phyloP scores from a whole-genome alignment of 2,113 vertebrate genomes.

The Epinephelus lanceolatus region DNA sequence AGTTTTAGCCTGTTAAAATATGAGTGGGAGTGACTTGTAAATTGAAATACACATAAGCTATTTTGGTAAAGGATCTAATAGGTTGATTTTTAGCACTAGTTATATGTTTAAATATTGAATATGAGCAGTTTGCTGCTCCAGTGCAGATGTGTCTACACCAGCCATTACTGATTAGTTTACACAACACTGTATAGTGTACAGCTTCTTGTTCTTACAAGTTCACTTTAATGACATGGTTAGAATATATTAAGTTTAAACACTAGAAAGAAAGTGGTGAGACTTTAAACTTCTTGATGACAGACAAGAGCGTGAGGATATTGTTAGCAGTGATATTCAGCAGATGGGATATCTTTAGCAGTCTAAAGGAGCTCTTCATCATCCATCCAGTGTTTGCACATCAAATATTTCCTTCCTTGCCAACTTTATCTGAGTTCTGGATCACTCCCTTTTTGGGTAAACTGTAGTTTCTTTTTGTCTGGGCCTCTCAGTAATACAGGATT shows the following conservation, averaged over 20 bases:
- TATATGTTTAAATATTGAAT: neutral
- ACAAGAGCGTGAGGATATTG: too few relatives aligned
- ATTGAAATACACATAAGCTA: neutral
- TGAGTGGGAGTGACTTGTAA: neutral
- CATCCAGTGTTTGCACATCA: neutral
- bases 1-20: too few relatives aligned
- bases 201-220: neutral
- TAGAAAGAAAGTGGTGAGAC: neutral
- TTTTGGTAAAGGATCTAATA: neutral
- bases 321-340: neutral
- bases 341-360: neutral
- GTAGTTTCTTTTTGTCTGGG: neutral
- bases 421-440: conserved; percentile 8
- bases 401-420: conserved; percentile 12
- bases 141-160: neutral
- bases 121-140: neutral
- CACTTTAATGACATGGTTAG: neutral
- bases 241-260: neutral
- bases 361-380: neutral
- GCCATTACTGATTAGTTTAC: neutral
- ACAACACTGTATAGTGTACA: neutral
- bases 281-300: neutral
- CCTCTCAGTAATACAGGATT: conserved; percentile 7
- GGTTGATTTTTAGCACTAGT: neutral
- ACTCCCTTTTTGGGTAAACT: conserved; percentile 46